Evolutionary conservation across 2,113 vertebrate genomes (phyloP), one percentile per base, ranked within the genome.

Genomic region (Plectropomus leopardus): DNA sequence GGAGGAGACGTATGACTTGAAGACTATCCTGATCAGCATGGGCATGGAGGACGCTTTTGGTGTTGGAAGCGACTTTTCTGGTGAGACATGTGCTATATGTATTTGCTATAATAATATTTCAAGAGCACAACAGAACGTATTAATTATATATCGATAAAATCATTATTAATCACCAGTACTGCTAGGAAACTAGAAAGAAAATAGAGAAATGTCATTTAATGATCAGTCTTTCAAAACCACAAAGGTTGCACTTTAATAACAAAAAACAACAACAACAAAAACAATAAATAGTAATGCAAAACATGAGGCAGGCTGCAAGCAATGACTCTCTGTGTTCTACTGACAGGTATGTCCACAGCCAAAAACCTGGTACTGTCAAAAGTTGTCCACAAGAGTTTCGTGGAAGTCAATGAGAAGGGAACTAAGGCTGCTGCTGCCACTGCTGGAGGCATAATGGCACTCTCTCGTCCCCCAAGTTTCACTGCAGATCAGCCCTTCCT

Each of bases 391-490:
- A 97, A 97, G 83, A 90, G 96, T 40, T 97, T 97, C 24, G 89
- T 97, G 47, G 97, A 98, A 36, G 93, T 98, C 64, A 98, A 95
- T 6, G 97, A 99, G 81, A 95, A 97, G 82, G 97, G 97, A 15
- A 98, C 97, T 0, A 96, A 98, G 82, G 97, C 97, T 0, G 88
- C 94, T 3, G 96, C 92, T 36, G 94, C 94, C 48, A 95, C 76
- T 16, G 95, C 80, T 9, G 92, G 45, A 4, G 21, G 92, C 10
- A 24, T 96, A 32, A 10, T 19, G 17, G 0, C 58, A 3, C 86
- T 94, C 45, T 87, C 11, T 15, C 2, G 15, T 14, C 4, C 14
- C 0, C 78, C 92, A 11, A 64, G 63, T 19, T 96, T 97, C 76
- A 75, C 80, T 10, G 96, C 94, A 11, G 94, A 97, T 30, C 96